A percentile compares a stretch with the other conserved stretches of the same genome.
Evolutionary conservation across 1,140 invertebrate species (phyloP).

Genomic region (Sitodiplosis mosellana): DNA sequence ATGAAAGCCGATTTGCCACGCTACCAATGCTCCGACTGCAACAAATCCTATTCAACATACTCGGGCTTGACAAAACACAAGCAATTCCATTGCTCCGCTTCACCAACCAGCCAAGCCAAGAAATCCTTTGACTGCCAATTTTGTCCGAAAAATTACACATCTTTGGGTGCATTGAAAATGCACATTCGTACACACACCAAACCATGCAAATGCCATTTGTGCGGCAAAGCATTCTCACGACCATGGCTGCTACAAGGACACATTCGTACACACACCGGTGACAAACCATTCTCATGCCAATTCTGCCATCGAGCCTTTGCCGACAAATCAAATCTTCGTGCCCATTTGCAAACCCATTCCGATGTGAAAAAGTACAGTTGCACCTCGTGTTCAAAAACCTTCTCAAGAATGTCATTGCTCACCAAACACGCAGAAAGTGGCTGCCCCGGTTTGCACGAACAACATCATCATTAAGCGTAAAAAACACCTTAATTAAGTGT

Average conservation of each 20-base stretch:
- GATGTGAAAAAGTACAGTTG: conserved; percentile 97
- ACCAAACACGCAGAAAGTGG: conserved; percentile 85
- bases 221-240: conserved; percentile 92
- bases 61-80: conserved; percentile 92
- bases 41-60: conserved; percentile 90
- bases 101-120: conserved; percentile 61
- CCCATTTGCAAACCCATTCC: conserved; percentile 93
- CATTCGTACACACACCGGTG: conserved; percentile 85
- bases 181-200: conserved; percentile 95
- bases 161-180: conserved; percentile 93
- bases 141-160: conserved; percentile 91
- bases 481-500: no score
- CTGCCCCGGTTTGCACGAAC: conserved; percentile 29
- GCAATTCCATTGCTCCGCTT: conserved; percentile 83
- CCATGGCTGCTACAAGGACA: conserved; percentile 94
- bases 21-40: conserved; percentile 79
- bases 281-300: conserved; percentile 91
- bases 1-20: conserved; percentile 28
- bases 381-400: conserved; percentile 79
- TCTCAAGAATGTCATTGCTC: conserved; percentile 88
- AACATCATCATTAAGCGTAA: no score
- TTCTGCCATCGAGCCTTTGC: conserved; percentile 92
- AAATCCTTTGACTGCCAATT: conserved; percentile 92
- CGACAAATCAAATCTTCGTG: conserved; percentile 86
- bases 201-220: conserved; percentile 91